Conservation (phyloP, 2,888 invertebrate species). For the Caenorhabditis wallacei region DNA sequence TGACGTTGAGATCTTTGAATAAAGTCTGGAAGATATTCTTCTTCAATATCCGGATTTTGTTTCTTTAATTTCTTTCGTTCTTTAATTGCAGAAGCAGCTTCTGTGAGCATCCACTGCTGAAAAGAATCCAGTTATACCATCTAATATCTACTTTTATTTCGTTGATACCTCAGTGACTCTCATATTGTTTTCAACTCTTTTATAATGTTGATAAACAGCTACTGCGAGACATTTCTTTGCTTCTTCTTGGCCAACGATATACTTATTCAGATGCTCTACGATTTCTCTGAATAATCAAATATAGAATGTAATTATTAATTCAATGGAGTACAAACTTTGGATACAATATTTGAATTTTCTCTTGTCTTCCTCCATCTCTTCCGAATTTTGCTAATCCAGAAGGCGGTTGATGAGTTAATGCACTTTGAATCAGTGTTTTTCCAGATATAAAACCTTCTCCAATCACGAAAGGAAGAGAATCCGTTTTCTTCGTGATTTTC, state of each 20-base stretch:
- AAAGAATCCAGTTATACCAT: slow-evolving; percentile 12
- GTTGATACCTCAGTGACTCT: slow-evolving; percentile 54
- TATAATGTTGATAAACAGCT: slow-evolving; percentile 99
- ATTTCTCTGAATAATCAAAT: slow-evolving; percentile 86
- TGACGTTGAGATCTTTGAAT: slow-evolving; percentile 60
- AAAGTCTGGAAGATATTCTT: slow-evolving; percentile 38
- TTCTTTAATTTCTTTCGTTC: slow-evolving; percentile 51
- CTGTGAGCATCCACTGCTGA: slow-evolving; percentile 58
- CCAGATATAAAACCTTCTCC: slow-evolving; percentile 33
- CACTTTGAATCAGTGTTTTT: slow-evolving; percentile 37
- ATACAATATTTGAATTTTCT: slow-evolving; percentile 42
- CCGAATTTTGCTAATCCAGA: slow-evolving; percentile 36
- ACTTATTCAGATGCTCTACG: slow-evolving; percentile 91
- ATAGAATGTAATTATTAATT: background rate
- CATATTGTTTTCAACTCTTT: slow-evolving; percentile 93
- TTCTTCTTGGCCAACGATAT: slow-evolving; percentile 85
- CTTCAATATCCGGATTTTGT: slow-evolving; percentile 38
- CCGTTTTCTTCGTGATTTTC: slow-evolving; percentile 41
- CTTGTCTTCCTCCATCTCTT: slow-evolving; percentile 9
- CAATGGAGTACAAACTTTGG: slow-evolving; percentile 46
- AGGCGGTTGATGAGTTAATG: slow-evolving; percentile 54
- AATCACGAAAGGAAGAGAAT: slow-evolving; percentile 13
- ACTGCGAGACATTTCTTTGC: slow-evolving; percentile 98
- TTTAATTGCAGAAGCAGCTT: slow-evolving; percentile 42
- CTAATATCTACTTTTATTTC: too few relatives aligned